Evolutionary conservation across 1,140 invertebrate species (phyloP).

Genomic region (Neodiprion lecontei): DNA sequence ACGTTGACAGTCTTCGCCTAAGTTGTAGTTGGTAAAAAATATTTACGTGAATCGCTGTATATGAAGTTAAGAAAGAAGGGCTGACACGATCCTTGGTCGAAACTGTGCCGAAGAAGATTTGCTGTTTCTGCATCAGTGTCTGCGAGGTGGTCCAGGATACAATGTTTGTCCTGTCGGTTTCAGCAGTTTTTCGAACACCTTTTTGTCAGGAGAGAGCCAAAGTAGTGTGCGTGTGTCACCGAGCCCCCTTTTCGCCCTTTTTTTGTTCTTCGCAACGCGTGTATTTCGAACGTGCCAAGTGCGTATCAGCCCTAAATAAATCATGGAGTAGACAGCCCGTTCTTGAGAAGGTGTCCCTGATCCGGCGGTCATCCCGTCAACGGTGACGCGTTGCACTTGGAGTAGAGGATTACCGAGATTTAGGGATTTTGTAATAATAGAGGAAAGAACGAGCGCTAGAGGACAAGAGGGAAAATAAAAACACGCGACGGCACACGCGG

Average conservation of each 20-base stretch:
- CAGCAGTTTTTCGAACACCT: not conserved
- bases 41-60: too few relatives aligned
- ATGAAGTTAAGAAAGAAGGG: too few relatives aligned
- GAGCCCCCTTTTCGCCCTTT: not conserved
- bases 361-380: not conserved
- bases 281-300: slow-evolving; percentile 7
- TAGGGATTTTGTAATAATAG: slow-evolving; percentile 1
- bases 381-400: not conserved
- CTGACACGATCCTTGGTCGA: too few relatives aligned
- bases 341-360: too few relatives aligned
- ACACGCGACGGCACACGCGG: too few relatives aligned
- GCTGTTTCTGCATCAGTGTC: not conserved
- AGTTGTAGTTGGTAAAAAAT: too few relatives aligned
- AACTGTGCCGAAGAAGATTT: not conserved
- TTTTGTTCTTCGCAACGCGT: not conserved
- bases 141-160: too few relatives aligned
- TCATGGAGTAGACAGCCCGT: not conserved
- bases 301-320: slow-evolving; percentile 1
- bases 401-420: not conserved
- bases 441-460: not conserved
- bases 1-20: too few relatives aligned
- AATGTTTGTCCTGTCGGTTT: not conserved
- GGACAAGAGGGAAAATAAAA: too few relatives aligned
- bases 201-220: not conserved
- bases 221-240: not conserved